phyloP scores from a whole-genome alignment of 2,113 vertebrate genomes.

The Callopanchax toddi region DNA sequence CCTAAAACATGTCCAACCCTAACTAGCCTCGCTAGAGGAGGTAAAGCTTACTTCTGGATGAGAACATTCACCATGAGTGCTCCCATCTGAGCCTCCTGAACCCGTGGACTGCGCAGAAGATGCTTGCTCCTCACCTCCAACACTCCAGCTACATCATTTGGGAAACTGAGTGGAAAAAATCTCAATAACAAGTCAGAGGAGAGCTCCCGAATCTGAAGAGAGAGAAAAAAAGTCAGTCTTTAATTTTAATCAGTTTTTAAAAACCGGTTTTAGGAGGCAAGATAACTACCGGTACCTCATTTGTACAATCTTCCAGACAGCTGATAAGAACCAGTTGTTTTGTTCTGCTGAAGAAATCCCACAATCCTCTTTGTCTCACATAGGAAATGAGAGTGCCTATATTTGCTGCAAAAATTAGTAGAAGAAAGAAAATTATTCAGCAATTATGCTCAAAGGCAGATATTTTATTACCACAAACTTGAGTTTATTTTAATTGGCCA shows the following conservation, averaged over 20 bases:
- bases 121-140: slow-evolving; percentile 74
- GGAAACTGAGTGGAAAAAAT: slow-evolving; percentile 80
- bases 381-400: slow-evolving; percentile 80
- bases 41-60: slow-evolving; percentile 82
- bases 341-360: slow-evolving; percentile 85
- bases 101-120: slow-evolving; percentile 83
- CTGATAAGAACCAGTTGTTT: slow-evolving; percentile 82
- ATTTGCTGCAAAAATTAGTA: slow-evolving; percentile 72
- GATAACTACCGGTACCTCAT: slow-evolving; percentile 79
- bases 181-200: slow-evolving; percentile 80
- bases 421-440: background rate
- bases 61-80: slow-evolving; percentile 84
- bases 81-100: slow-evolving; percentile 87
- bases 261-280: too few species aligned
- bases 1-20: background rate
- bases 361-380: slow-evolving; percentile 76
- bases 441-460: too few species aligned
- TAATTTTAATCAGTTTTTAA: too few species aligned
- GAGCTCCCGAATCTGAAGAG: slow-evolving; percentile 87
- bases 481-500: too few species aligned
- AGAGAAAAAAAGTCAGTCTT: too few species aligned
- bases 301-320: slow-evolving; percentile 89
- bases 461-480: too few species aligned
- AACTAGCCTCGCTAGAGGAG: background rate
- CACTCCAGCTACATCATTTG: slow-evolving; percentile 57